Conservation (phyloP, 1,140 invertebrate genomes). For the Euschistus heros region DNA sequence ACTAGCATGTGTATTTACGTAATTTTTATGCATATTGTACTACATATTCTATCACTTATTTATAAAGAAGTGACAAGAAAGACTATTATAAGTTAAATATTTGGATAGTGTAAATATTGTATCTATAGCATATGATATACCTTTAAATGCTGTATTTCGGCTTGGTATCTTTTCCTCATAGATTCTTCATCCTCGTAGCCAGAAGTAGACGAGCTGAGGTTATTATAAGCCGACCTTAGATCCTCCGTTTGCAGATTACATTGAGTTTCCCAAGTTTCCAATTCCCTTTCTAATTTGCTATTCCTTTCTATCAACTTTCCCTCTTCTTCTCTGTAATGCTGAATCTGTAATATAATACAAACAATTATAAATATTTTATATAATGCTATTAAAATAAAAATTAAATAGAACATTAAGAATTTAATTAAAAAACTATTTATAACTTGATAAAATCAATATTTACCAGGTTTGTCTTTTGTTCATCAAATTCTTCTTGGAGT, state of each 20-base stretch:
- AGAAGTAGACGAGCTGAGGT: constrained; percentile 31
- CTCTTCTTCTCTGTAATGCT: constrained; percentile 39
- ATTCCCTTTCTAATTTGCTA: constrained; percentile 51
- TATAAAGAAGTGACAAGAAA: too few species aligned
- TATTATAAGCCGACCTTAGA: constrained; percentile 55
- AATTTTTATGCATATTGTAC: too few species aligned
- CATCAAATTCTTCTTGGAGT: constrained; percentile 39
- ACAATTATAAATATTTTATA: not conserved
- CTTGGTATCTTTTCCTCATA: constrained; percentile 64
- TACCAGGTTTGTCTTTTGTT: constrained; percentile 35
- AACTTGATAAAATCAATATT: not conserved
- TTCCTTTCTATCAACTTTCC: constrained; percentile 44
- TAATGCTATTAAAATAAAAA: not conserved
- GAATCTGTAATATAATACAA: constrained; percentile 28
- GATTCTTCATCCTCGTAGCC: constrained; percentile 43
- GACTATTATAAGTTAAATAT: too few species aligned
- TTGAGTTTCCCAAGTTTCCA: constrained; percentile 60
- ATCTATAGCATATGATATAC: too few species aligned
- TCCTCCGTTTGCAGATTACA: constrained; percentile 66
- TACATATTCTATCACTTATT: too few species aligned
- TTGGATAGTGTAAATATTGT: too few species aligned
- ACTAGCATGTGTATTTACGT: too few species aligned
- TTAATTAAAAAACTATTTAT: not conserved
- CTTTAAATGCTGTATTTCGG: constrained; percentile 74
- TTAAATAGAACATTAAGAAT: not conserved